phyloP scores from a whole-genome alignment of 2,888 invertebrate genomes.

The Archips crataeganus region DNA sequence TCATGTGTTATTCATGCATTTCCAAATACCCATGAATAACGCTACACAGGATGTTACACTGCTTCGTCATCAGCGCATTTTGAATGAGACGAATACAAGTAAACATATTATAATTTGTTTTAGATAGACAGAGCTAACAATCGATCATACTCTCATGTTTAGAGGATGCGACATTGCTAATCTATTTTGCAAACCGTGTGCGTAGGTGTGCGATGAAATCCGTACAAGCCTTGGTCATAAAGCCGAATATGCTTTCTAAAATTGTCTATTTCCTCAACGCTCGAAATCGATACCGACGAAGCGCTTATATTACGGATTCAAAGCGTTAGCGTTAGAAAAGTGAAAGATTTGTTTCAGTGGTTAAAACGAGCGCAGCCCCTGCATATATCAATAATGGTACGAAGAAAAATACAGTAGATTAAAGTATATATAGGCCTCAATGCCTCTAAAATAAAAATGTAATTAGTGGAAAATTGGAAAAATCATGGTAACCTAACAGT shows the following conservation, averaged over 20 bases:
- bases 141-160: background rate
- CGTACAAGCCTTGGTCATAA: too few species aligned
- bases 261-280: background rate
- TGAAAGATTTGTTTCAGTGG: background rate
- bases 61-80: conserved; percentile 39
- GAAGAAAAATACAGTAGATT: background rate
- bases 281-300: background rate
- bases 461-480: background rate
- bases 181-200: too few species aligned
- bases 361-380: background rate
- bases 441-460: background rate
- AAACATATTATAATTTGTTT: conserved; percentile 36
- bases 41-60: conserved; percentile 33
- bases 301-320: background rate
- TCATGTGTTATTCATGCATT: conserved; percentile 49
- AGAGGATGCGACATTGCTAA: too few species aligned
- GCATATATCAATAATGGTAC: background rate
- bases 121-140: background rate
- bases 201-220: too few species aligned
- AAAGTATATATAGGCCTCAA: too few species aligned
- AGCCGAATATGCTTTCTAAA: background rate
- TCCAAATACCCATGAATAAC: conserved; percentile 47
- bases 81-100: conserved; percentile 27
- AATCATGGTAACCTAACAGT: too few species aligned
- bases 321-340: background rate